Evolutionary conservation across 2,888 invertebrate species (phyloP), one percentile per base, ranked within the genome.

Genomic region (Psococerastis gibbosa): DNA sequence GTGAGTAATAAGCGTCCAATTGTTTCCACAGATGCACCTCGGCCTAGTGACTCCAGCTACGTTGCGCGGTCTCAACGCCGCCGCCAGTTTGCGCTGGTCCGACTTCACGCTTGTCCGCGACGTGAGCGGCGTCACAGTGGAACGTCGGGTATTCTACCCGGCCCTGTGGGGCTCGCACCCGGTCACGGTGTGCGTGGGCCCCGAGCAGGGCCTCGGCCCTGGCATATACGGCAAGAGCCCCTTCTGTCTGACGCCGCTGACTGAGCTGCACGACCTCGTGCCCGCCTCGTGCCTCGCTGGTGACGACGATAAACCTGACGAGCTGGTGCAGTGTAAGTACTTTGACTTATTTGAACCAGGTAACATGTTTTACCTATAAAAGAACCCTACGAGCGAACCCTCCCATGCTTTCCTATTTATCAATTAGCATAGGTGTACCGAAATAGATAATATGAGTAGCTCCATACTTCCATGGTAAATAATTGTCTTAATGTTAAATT

Each of bases 261-360:
- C 80, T 5, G 83, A 84, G 64, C 84, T 84, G 60, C 78, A 77
- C 55, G 84, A 84, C 56, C 60, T 78, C 52, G 74, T 83, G 43
- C 80, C 83, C 17, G 64, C 70, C 48, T 73, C 75, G 52, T 75
- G 76, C 56, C 67, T 78, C 51, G 61, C 65, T 32, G 32, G 9
- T 27, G 11, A 15, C 23, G 20, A 22, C 38, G 3, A 13, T 22
- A 67, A 69, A 1, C 71, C 71, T 43, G 69, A 71, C 34, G 75
- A 75, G 53, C 67, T 75, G 54, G 64, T 75, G 41, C 79, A 82
- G 70, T 77, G 77, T 77, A 53, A 52, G 32, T 50, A 50, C 51
- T 27, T n/a, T n/a, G n/a, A n/a, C n/a, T n/a, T n/a, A n/a, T n/a
- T n/a, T n/a, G n/a, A n/a, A n/a, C n/a, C n/a, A n/a, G n/a, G n/a